Percentiles rank a stretch among this genome's conserved stretches.
Conservation (phyloP, 2,888 invertebrate species). For the Xestia c-nigrum region DNA sequence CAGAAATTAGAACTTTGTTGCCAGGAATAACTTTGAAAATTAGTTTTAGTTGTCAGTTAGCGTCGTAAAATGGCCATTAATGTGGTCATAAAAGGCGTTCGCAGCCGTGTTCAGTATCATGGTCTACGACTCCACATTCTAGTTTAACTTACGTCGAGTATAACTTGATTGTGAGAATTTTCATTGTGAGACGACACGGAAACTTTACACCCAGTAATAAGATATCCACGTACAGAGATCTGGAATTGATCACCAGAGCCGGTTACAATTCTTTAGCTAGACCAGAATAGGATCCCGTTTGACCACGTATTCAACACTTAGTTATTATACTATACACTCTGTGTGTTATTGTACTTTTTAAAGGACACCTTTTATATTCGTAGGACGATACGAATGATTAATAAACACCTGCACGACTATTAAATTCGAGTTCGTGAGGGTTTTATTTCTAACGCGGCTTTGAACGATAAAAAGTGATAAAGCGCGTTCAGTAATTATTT, state of each 20-base stretch:
- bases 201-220: constrained; percentile 83
- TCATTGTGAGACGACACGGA: constrained; percentile 79
- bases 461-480: constrained; percentile 54
- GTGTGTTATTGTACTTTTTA: constrained; percentile 20
- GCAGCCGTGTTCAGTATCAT: constrained; percentile 55
- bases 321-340: constrained; percentile 4
- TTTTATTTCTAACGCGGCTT: constrained; percentile 64
- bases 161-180: constrained; percentile 75
- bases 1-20: constrained; percentile 54
- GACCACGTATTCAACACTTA: constrained; percentile 66
- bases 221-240: constrained; percentile 74
- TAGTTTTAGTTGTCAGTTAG: constrained; percentile 59
- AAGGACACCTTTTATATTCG: constrained; percentile 14
- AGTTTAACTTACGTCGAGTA: constrained; percentile 77
- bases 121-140: constrained; percentile 56
- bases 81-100: constrained; percentile 57
- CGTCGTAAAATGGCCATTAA: constrained; percentile 61
- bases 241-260: constrained; percentile 76
- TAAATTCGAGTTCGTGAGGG: constrained; percentile 71
- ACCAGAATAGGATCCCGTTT: constrained; percentile 64
- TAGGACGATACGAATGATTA: constrained; percentile 74
- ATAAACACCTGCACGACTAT: constrained; percentile 77
- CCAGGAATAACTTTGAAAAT: constrained; percentile 61
- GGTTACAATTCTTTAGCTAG: constrained; percentile 68
- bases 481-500: constrained; percentile 51